These are phyloP conservation scores for Phocoena sinus DNA, from an alignment of 2,113 vertebrate species.

Conservation along the genomic window DNA sequence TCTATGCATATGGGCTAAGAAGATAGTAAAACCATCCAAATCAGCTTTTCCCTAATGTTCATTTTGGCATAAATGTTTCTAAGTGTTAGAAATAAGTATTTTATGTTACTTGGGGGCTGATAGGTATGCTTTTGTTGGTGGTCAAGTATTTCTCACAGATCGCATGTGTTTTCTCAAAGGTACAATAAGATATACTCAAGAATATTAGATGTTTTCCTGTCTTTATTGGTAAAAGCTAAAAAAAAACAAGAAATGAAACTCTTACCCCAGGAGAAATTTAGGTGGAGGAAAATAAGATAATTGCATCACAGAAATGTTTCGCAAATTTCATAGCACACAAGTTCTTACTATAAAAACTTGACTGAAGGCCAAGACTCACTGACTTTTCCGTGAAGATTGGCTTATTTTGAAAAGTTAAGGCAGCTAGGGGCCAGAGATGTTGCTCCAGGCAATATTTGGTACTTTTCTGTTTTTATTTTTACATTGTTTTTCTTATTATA, in stretches of 20 bases:
- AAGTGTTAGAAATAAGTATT: background rate
- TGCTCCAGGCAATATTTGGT: background rate
- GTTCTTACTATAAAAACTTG: background rate
- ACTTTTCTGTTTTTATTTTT: background rate
- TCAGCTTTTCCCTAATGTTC: background rate
- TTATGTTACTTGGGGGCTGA: background rate
- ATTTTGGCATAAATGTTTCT: background rate
- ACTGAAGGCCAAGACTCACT: background rate
- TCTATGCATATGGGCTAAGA: background rate
- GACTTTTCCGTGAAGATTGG: background rate
- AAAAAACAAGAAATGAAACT: background rate
- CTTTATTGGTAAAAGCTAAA: slow-evolving; percentile 7
- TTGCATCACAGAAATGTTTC: background rate
- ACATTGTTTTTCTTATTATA: background rate
- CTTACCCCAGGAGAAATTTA: background rate
- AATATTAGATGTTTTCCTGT: background rate
- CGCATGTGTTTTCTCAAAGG: background rate
- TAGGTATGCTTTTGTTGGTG: background rate
- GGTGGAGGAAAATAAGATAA: slow-evolving; percentile 19
- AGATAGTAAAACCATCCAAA: background rate
- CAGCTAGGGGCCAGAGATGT: background rate
- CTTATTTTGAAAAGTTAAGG: background rate
- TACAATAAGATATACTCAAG: background rate
- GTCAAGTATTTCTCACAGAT: background rate
- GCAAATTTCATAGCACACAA: background rate